Conservation (phyloP, 1,140 invertebrate species). For the Sarcophaga bullata region DNA sequence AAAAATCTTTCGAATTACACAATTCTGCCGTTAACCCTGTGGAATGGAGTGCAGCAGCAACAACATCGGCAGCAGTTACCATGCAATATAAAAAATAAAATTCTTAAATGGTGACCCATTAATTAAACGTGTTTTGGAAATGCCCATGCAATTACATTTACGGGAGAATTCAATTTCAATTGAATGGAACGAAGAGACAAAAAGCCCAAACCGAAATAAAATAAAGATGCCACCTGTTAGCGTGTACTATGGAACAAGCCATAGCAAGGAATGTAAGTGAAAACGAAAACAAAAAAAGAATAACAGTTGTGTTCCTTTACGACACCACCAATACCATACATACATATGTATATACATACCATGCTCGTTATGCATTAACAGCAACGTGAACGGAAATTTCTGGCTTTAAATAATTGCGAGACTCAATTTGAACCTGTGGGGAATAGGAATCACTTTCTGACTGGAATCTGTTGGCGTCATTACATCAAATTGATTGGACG, state of each 20-base stretch:
- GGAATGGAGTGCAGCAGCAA: not conserved
- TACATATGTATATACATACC: not conserved
- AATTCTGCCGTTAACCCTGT: slow-evolving; percentile 17
- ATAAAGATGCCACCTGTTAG: slow-evolving; percentile 13
- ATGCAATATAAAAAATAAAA: no score
- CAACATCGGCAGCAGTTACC: no score
- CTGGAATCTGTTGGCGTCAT: not conserved
- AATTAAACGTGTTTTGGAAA: not conserved
- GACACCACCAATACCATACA: no score
- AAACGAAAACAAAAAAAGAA: no score
- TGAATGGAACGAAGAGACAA: not conserved
- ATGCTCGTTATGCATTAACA: not conserved
- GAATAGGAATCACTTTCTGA: not conserved
- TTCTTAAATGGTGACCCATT: not conserved
- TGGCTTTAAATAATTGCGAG: slow-evolving; percentile 4
- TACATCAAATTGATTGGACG: slow-evolving; percentile 20
- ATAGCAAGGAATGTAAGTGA: no score
- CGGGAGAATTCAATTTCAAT: not conserved
- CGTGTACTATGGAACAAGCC: not conserved
- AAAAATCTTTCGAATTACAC: not conserved
- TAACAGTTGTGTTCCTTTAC: no score
- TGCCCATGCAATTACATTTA: not conserved
- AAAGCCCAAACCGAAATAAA: not conserved
- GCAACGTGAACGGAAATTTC: not conserved
- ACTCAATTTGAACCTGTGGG: slow-evolving; percentile 13